Conservation (phyloP, 2,113 vertebrate genomes). For the Cyphomyrus plagiostoma region DNA sequence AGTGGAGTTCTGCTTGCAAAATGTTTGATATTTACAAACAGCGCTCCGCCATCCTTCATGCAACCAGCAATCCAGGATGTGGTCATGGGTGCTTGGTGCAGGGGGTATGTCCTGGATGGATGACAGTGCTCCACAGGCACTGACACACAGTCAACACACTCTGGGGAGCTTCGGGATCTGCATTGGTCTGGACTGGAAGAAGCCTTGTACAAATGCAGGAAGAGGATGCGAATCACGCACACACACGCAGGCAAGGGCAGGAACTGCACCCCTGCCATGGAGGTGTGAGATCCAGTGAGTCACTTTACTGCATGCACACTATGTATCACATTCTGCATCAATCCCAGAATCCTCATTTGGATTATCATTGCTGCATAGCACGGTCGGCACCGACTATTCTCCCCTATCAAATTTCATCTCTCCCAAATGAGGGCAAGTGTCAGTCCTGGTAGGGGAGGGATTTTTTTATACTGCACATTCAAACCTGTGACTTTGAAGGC, state of each 20-base stretch:
- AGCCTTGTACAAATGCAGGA: neutral
- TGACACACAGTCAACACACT: neutral
- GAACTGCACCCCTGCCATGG: neutral
- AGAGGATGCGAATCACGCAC: neutral
- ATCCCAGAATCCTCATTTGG: neutral
- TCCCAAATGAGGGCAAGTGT: neutral
- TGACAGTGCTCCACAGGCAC: neutral
- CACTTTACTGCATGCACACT: neutral
- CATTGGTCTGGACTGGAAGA: neutral
- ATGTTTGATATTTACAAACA: neutral
- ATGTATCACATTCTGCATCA: neutral
- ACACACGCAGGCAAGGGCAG: neutral
- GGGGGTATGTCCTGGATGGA: neutral
- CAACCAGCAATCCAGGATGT: neutral
- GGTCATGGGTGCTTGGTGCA: neutral
- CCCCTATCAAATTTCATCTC: neutral
- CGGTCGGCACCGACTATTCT: neutral
- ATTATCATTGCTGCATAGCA: neutral
- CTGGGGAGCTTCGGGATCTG: neutral
- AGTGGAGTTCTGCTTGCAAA: neutral
- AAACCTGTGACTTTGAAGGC: neutral
- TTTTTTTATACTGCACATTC: neutral
- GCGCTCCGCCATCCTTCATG: neutral
- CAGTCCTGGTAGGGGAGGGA: neutral
- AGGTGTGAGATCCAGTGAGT: neutral